Conservation (phyloP, 1,140 invertebrate species). For the Ceratosolen solmsi region DNA sequence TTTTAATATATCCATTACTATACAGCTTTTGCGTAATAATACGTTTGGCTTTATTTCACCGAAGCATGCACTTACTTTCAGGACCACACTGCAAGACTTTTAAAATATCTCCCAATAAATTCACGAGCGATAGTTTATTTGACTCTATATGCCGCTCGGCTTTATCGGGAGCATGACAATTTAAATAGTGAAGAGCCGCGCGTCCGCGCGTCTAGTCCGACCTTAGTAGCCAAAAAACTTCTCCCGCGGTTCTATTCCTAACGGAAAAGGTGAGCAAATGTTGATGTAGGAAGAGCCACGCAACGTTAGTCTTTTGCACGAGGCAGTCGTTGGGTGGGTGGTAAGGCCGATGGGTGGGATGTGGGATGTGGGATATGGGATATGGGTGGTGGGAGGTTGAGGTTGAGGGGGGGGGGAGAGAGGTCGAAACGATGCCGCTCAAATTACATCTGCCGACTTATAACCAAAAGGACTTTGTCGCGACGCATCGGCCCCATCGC, state of each 20-base stretch:
- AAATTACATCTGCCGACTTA: too few relatives aligned
- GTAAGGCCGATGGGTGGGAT: too few relatives aligned
- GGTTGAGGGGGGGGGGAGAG: too few relatives aligned
- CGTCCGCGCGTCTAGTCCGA: background rate
- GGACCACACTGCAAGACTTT: background rate
- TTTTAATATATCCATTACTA: background rate
- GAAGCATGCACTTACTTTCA: background rate
- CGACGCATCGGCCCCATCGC: too few relatives aligned
- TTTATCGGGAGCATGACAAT: background rate
- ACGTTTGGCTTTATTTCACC: background rate
- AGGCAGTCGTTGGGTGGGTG: too few relatives aligned
- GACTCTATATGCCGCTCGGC: background rate
- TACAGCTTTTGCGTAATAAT: background rate
- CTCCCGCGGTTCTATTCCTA: background rate
- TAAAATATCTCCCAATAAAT: slow-evolving; percentile 18
- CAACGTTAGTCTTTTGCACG: too few relatives aligned
- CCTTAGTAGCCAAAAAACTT: too few relatives aligned
- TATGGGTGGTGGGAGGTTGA: too few relatives aligned
- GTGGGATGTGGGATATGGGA: too few relatives aligned
- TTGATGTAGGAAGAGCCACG: too few relatives aligned
- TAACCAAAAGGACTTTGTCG: too few relatives aligned
- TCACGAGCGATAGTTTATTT: background rate
- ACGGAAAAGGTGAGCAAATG: background rate
- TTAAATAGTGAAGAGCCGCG: background rate
- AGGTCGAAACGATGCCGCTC: too few relatives aligned